phyloP scores from a whole-genome alignment of 2,888 invertebrate genomes.

The Pseudeuparius sepicola region DNA sequence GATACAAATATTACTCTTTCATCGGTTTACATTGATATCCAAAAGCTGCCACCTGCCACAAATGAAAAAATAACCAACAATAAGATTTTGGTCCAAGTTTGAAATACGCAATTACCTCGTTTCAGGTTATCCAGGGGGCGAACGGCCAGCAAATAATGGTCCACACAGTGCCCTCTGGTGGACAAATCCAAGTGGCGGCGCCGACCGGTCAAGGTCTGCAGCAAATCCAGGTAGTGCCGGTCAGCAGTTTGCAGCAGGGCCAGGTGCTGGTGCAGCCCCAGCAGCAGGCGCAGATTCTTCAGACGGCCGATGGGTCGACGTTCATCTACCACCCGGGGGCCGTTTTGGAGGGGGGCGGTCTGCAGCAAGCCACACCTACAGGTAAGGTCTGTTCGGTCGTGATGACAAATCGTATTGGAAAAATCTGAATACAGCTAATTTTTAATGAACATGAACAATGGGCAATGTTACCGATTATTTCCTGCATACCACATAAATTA shows the following conservation, averaged over 20 bases:
- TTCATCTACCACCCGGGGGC: slow-evolving; percentile 77
- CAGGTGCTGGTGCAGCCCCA: slow-evolving; percentile 50
- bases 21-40: too few species aligned
- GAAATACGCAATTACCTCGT: too few species aligned
- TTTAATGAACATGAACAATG: too few species aligned
- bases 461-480: too few species aligned
- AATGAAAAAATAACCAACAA: too few species aligned
- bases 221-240: slow-evolving; percentile 65
- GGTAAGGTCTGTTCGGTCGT: slow-evolving; percentile 28
- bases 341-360: slow-evolving; percentile 44
- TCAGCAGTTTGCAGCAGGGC: slow-evolving; percentile 53
- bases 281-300: slow-evolving; percentile 71
- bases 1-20: too few species aligned
- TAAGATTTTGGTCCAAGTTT: too few species aligned
- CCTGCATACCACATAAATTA: too few species aligned
- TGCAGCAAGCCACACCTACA: slow-evolving; percentile 52
- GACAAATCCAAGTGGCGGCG: slow-evolving; percentile 54
- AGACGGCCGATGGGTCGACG: slow-evolving; percentile 88
- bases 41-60: too few species aligned
- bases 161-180: slow-evolving; percentile 52
- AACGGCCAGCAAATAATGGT: slow-evolving; percentile 64
- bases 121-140: slow-evolving; percentile 56
- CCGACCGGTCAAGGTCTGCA: slow-evolving; percentile 46
- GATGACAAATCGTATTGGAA: too few species aligned
- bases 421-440: too few species aligned